Evolutionary conservation across 2,113 vertebrate species (phyloP), one percentile per base, ranked within the genome.

Genomic region (Petrocephalus zakoni): DNA sequence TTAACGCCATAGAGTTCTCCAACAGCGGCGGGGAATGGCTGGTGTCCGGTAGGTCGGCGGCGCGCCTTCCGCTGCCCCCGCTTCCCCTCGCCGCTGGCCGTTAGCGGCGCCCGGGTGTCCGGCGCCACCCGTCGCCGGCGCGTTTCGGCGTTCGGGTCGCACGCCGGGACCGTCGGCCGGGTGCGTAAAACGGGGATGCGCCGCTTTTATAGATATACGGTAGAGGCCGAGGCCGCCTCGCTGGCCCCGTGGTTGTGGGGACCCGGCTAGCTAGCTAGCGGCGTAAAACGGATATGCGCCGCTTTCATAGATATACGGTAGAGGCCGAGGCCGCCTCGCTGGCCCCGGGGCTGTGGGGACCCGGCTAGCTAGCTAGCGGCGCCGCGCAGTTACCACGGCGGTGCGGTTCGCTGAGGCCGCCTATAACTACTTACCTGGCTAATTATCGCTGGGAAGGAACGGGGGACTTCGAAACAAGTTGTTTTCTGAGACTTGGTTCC

Each of bases 1-100:
- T 99, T 95, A 99, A 99, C 96, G 98, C 98, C 95, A 99, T 99
- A 92, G 98, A 99, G 96, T 99, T 99, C 94, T 99, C 98, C 95
- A 98, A 98, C 96, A 97, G 96, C 96, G 98, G 97, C 93, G 98
- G 98, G 81, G 97, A 98, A 94, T 98, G 97, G 97, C 96, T 99
- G 92, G 98, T 99, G 94, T 99, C 98, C 92, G 98, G 98, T 97
- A 96, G 96, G 95, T 92, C 92, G 1, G 1, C 42, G 92, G 90
- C 92, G 91, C 88, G 86, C 85, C 91, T 88, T 87, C 89, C 88
- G 90, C 89, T 88, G 52, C 55, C 84, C n/a, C 55, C n/a, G n/a
- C 64, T 78, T 64, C 56, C 52, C 52, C 42, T 29, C 13, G 56
- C 25, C 37, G 83, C 13, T 85, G 72, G 29, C 52, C 19, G 68